Evolutionary conservation across 2,113 vertebrate genomes (phyloP).

Genomic region (Cranoglanis bouderius): DNA sequence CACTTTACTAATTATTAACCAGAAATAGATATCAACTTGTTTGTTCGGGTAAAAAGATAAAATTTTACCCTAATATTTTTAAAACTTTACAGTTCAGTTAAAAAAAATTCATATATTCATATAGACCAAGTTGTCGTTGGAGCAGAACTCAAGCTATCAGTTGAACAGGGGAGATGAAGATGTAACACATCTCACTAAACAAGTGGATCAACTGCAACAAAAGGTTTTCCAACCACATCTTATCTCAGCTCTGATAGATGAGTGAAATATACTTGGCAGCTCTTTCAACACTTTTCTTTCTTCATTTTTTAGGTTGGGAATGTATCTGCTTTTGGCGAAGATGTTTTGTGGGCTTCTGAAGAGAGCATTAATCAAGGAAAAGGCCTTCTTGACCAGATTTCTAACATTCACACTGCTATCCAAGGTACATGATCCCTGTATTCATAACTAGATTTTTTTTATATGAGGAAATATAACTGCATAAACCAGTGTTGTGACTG

Average conservation of each 20-base stretch:
- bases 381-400: constrained; percentile 70
- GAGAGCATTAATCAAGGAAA: constrained; percentile 68
- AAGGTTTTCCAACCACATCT: constrained; percentile 44
- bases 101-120: constrained; percentile 3
- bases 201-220: constrained; percentile 63
- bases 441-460: background rate
- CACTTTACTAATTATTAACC: background rate
- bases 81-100: background rate
- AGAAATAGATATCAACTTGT: background rate
- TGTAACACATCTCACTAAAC: constrained; percentile 59
- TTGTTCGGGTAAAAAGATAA: background rate
- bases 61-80: background rate
- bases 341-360: constrained; percentile 64
- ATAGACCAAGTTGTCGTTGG: constrained; percentile 62
- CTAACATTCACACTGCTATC: constrained; percentile 68
- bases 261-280: background rate
- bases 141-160: constrained; percentile 52
- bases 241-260: background rate
- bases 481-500: background rate
- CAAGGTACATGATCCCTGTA: constrained; percentile 71
- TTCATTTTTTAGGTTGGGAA: constrained; percentile 68
- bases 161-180: constrained; percentile 58
- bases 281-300: background rate
- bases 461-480: background rate
- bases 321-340: constrained; percentile 60